A percentile compares a stretch with the other conserved stretches of the same genome.
Conservation (phyloP, 2,113 vertebrate genomes). For the Laterallus jamaicensis region DNA sequence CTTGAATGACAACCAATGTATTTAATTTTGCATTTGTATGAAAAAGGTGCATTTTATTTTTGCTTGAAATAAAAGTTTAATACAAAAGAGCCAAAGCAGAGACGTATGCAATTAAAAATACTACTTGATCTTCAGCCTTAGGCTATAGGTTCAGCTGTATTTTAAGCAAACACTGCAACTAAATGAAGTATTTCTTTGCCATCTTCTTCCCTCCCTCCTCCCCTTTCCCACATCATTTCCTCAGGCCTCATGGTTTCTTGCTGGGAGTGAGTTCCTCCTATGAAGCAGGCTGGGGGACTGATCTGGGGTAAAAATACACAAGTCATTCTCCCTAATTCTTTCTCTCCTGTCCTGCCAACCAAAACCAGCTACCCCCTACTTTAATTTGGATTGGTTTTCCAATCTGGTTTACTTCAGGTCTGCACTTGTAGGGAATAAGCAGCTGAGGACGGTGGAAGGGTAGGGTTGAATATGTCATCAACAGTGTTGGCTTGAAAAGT, state of each 20-base stretch:
- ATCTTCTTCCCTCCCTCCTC: rapidly evolving
- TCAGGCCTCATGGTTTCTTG: background rate
- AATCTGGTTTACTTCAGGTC: background rate
- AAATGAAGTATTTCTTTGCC: background rate
- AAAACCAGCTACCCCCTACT: background rate
- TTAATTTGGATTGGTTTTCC: background rate
- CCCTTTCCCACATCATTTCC: background rate
- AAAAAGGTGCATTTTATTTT: background rate
- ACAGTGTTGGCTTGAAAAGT: background rate
- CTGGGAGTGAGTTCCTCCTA: background rate
- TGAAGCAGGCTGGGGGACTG: background rate
- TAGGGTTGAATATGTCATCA: background rate
- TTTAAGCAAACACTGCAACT: background rate
- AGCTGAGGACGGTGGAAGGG: background rate
- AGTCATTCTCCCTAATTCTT: background rate
- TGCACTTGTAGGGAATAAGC: background rate
- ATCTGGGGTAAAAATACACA: background rate
- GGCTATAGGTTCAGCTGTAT: background rate
- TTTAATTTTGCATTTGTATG: background rate
- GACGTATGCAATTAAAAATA: background rate
- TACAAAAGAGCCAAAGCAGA: background rate
- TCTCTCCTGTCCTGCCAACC: background rate
- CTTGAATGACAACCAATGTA: background rate
- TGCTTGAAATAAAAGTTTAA: background rate
- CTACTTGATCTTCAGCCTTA: background rate